Evolutionary conservation across 2,113 vertebrate genomes (phyloP).

Genomic region (Sus scrofa): DNA sequence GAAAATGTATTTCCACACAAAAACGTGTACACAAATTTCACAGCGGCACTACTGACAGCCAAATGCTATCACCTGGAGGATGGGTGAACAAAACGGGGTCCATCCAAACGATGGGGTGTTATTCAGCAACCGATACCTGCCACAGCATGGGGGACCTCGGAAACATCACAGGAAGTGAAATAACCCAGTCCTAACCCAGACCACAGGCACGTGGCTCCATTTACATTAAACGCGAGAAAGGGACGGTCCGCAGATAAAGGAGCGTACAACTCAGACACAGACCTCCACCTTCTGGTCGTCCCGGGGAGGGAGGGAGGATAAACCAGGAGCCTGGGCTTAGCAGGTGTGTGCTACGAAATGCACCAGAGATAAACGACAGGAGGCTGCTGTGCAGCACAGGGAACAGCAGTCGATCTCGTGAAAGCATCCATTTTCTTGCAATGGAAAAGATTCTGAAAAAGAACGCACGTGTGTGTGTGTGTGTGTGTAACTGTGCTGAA

Average conservation of each 20-base stretch:
- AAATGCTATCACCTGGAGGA: neutral
- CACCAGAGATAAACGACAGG: neutral
- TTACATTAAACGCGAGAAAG: neutral
- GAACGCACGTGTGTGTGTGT: no score
- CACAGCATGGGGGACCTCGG: rapidly evolving
- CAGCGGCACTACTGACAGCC: neutral
- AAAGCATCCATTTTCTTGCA: neutral
- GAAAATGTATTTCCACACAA: neutral
- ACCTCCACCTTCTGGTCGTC: neutral
- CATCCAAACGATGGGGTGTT: neutral
- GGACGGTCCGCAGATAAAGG: neutral
- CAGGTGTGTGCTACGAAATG: neutral
- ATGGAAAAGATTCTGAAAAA: neutral
- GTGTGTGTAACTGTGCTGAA: neutral
- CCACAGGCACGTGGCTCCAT: rapidly evolving
- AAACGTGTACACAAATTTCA: neutral
- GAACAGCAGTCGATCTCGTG: neutral
- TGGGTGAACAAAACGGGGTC: neutral
- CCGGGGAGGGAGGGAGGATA: neutral
- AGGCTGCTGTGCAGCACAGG: neutral
- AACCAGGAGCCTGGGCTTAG: neutral
- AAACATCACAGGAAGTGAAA: neutral
- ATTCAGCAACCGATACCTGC: neutral
- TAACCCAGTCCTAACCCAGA: neutral
- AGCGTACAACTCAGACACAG: neutral